Conservation (phyloP, 2,888 invertebrate genomes). For the Heterodera filipjevi region DNA sequence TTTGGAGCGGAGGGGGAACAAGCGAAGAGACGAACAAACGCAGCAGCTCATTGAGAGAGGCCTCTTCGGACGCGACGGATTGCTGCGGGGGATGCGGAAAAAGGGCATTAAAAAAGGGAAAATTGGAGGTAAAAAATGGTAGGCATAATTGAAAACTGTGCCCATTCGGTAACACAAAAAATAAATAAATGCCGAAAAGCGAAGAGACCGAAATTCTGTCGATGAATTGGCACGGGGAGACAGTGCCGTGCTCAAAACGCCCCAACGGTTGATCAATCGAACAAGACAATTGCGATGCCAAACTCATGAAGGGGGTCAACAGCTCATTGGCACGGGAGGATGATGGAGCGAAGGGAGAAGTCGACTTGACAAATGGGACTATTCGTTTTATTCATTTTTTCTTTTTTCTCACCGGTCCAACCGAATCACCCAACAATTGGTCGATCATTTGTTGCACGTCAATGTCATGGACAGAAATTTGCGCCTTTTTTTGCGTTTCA, state of each 20-base stretch:
- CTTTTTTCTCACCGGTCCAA: not conserved
- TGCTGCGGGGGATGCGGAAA: not conserved
- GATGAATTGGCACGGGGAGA: not conserved
- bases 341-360: not conserved
- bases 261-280: not conserved
- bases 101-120: not conserved
- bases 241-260: not conserved
- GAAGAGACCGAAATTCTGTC: not conserved
- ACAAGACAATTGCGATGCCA: not conserved
- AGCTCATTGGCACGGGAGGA: not conserved
- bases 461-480: slow-evolving; percentile 22
- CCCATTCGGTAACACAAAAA: not conserved
- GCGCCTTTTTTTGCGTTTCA: slow-evolving; percentile 14
- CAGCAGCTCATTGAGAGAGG: not conserved
- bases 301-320: not conserved
- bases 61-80: not conserved
- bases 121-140: no score
- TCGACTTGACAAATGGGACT: not conserved
- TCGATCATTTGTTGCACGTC: slow-evolving; percentile 7
- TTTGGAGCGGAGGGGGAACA: not conserved
- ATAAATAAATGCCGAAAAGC: not conserved
- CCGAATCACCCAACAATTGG: not conserved
- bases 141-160: no score
- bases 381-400: not conserved
- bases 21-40: not conserved